phyloP scores from a whole-genome alignment of 2,888 invertebrate species.

The Athalia circularis region DNA sequence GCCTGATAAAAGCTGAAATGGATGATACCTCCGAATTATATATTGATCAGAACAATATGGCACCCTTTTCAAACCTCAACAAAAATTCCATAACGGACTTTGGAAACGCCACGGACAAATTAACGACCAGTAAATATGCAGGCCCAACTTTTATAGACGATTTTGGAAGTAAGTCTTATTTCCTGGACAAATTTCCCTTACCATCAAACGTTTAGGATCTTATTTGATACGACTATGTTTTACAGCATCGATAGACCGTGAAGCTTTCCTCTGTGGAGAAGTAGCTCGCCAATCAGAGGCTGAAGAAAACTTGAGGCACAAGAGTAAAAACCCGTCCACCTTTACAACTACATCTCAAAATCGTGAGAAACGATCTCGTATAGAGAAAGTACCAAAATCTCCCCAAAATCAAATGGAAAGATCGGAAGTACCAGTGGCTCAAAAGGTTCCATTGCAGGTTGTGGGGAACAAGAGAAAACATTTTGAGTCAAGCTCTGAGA shows the following conservation, averaged over 20 bases:
- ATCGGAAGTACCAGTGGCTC: background rate
- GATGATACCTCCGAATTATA: conserved; percentile 51
- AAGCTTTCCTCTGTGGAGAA: conserved; percentile 14
- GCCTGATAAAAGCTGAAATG: conserved; percentile 56
- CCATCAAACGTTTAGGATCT: background rate
- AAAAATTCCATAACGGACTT: background rate
- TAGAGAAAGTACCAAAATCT: background rate
- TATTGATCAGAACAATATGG: conserved; percentile 44
- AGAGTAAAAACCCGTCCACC: conserved; percentile 15
- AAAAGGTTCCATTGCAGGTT: conserved; percentile 7
- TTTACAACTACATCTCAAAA: background rate
- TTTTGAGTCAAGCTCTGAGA: background rate
- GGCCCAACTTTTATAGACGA: background rate
- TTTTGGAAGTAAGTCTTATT: conserved; percentile 39
- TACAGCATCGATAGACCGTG: conserved; percentile 47
- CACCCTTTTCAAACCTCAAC: background rate
- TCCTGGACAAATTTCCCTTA: conserved; percentile 7
- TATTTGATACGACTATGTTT: background rate
- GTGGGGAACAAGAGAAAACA: conserved; percentile 14
- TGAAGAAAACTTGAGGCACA: conserved; percentile 51
- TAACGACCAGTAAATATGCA: background rate
- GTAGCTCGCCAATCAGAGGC: background rate
- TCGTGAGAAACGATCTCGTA: background rate
- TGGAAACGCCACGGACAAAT: background rate
- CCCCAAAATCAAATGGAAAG: background rate